These are phyloP conservation scores for Mythimna loreyi DNA, from an alignment of 2,888 invertebrate genomes.

Conservation along the genomic window DNA sequence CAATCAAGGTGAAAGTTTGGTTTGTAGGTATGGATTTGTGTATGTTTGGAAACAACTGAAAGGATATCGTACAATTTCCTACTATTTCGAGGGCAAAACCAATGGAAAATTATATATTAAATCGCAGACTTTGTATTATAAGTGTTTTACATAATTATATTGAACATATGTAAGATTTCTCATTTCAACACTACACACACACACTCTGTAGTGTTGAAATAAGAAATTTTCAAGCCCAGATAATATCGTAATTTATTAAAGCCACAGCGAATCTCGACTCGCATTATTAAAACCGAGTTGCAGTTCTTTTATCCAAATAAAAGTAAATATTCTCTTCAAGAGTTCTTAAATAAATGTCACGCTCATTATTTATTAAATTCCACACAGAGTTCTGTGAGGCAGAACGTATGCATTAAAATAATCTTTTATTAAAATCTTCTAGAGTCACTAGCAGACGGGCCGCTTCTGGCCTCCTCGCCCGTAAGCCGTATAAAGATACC, in stretches of 20 bases:
- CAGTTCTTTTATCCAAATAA: background rate
- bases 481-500: constrained; percentile 46
- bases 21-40: no score
- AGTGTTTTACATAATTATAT: no score
- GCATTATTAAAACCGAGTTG: background rate
- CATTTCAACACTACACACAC: background rate
- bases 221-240: no score
- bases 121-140: no score
- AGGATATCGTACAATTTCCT: no score
- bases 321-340: background rate
- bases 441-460: constrained; percentile 69
- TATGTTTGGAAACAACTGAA: no score
- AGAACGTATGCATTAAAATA: constrained; percentile 57
- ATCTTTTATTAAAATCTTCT: constrained; percentile 77
- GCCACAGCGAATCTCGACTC: background rate
- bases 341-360: constrained; percentile 20
- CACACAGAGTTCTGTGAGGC: constrained; percentile 8
- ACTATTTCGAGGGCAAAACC: no score
- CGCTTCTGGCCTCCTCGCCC: constrained; percentile 19
- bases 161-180: no score
- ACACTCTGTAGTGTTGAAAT: no score
- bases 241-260: background rate
- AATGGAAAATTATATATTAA: no score
- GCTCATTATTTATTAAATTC: constrained; percentile 40
- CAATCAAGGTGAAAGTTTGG: no score